Evolutionary conservation across 2,888 invertebrate species (phyloP).

Genomic region (Apantesis nais): DNA sequence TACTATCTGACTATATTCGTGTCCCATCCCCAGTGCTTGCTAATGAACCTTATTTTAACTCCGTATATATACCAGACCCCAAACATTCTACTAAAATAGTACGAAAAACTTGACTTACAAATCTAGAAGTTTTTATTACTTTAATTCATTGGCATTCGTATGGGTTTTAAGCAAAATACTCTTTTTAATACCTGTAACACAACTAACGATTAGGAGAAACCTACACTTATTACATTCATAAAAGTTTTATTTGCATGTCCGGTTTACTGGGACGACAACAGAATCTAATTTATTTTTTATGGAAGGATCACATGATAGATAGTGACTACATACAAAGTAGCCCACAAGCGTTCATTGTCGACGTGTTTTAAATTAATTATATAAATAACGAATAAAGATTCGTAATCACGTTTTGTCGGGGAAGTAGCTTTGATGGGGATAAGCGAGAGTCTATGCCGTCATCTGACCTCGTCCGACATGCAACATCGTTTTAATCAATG

Average conservation of each 20-base stretch:
- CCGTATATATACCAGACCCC: background rate
- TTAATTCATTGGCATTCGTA: background rate
- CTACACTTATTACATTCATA: conserved; percentile 9
- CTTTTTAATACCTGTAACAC: background rate
- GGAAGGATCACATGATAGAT: too few relatives aligned
- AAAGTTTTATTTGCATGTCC: too few relatives aligned
- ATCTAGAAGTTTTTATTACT: background rate
- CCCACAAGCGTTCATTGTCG: too few relatives aligned
- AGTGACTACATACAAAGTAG: too few relatives aligned
- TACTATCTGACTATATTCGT: background rate
- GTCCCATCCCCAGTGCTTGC: too few relatives aligned
- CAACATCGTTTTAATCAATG: background rate
- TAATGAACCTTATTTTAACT: too few relatives aligned
- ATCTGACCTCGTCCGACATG: background rate
- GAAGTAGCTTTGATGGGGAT: too few relatives aligned
- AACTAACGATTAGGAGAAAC: conserved; percentile 4
- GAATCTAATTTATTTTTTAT: too few relatives aligned
- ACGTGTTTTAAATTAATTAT: too few relatives aligned
- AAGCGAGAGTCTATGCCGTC: background rate
- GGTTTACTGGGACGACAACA: too few relatives aligned
- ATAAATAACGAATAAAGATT: too few relatives aligned
- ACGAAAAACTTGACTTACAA: background rate
- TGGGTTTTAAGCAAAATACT: background rate
- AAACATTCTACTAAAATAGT: conserved; percentile 6
- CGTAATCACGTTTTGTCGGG: too few relatives aligned